These are phyloP conservation scores for Tor tambroides DNA, from an alignment of 2,113 vertebrate genomes.

Conservation along the genomic window DNA sequence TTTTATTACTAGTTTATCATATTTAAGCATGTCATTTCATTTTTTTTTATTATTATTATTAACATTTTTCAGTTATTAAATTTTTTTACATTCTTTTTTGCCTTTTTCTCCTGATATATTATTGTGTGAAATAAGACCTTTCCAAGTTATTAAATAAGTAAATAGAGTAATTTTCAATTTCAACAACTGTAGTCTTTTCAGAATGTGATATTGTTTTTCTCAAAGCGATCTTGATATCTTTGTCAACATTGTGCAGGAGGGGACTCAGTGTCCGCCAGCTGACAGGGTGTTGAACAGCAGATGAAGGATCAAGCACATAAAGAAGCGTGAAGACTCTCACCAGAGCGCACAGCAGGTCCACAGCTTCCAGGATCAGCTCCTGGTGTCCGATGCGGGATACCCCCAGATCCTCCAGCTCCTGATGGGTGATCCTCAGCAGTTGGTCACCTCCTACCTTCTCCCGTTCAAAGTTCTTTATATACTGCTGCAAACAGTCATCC, in stretches of 20 bases:
- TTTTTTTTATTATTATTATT: too few species aligned
- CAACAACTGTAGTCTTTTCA: neutral
- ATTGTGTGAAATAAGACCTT: neutral
- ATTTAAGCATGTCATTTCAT: too few species aligned
- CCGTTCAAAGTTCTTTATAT: conserved; percentile 95
- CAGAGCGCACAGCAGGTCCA: conserved; percentile 94
- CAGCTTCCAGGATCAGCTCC: conserved; percentile 96
- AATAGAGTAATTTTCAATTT: neutral
- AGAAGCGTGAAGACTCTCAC: conserved; percentile 70
- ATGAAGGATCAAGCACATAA: neutral
- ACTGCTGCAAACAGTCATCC: conserved; percentile 96
- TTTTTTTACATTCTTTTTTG: too few species aligned
- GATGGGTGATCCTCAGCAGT: conserved; percentile 93
- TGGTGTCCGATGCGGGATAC: conserved; percentile 97
- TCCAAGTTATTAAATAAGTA: neutral
- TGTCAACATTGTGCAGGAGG: neutral
- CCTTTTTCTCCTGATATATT: neutral
- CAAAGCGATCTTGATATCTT: neutral
- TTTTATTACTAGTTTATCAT: too few species aligned
- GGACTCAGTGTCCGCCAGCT: neutral
- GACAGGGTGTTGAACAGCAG: neutral
- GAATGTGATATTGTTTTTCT: neutral
- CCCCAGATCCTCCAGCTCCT: conserved; percentile 94
- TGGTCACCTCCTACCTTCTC: conserved; percentile 94
- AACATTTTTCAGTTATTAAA: too few species aligned